Conservation (phyloP, 1,140 invertebrate species). For the Tetramorium parvispinum region DNA sequence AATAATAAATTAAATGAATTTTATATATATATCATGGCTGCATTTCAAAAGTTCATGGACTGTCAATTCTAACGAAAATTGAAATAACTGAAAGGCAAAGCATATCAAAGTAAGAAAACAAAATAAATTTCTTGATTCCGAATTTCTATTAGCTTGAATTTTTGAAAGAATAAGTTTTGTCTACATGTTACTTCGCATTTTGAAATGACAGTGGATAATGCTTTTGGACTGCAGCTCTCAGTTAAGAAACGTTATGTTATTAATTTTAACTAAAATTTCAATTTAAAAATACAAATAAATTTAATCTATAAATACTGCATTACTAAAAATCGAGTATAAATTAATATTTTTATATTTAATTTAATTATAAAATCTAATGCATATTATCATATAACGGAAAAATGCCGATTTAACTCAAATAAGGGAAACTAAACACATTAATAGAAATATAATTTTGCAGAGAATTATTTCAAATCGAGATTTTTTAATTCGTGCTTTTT, state of each 20-base stretch:
- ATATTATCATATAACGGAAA: conserved; percentile 41
- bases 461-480: conserved; percentile 43
- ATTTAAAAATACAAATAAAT: conserved; percentile 36
- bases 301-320: not conserved
- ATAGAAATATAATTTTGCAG: conserved; percentile 67
- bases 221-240: not conserved
- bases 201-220: not conserved
- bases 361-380: conserved; percentile 47
- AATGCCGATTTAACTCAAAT: conserved; percentile 81
- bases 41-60: not conserved
- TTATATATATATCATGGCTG: not conserved
- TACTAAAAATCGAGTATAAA: conserved; percentile 1
- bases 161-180: not conserved
- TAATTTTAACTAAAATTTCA: conserved; percentile 1
- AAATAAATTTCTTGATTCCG: conserved; percentile 34
- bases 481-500: conserved; percentile 47
- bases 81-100: not conserved
- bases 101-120: conserved; percentile 30
- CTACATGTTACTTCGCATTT: not conserved
- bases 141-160: not conserved
- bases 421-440: conserved; percentile 84
- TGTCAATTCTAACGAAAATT: not conserved
- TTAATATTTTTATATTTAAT: not conserved
- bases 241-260: not conserved
- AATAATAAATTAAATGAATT: not conserved